Conservation (phyloP, 2,113 vertebrate genomes). For the Gobio gobio region DNA sequence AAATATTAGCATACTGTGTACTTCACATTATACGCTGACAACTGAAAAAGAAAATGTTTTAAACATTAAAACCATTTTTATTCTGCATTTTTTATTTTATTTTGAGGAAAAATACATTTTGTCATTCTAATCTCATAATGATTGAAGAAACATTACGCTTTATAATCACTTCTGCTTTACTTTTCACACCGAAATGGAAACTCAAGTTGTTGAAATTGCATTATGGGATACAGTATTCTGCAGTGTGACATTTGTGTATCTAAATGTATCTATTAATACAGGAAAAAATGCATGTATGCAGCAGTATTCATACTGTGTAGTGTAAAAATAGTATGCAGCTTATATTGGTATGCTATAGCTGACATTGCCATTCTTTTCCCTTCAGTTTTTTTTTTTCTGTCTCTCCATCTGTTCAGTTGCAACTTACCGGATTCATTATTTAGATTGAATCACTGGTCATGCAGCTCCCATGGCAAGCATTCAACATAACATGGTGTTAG, state of each 20-base stretch:
- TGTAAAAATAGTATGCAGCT: background rate
- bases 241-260: background rate
- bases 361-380: background rate
- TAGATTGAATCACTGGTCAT: slow-evolving; percentile 39
- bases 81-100: background rate
- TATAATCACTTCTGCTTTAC: background rate
- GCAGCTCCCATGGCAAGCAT: slow-evolving; percentile 31
- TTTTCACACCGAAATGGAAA: background rate
- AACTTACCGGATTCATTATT: slow-evolving; percentile 38
- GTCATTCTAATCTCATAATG: background rate
- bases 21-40: background rate
- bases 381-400: background rate
- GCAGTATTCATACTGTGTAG: background rate
- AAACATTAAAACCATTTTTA: too few relatives aligned
- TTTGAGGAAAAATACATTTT: background rate
- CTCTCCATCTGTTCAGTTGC: slow-evolving; percentile 24
- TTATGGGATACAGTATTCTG: background rate
- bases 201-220: background rate
- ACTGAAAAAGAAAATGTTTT: background rate
- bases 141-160: background rate
- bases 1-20: background rate
- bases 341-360: background rate
- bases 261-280: background rate
- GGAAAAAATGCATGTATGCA: background rate
- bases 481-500: background rate